These are phyloP conservation scores for Cydia splendana DNA, from an alignment of 1,140 invertebrate species.

Conservation along the genomic window DNA sequence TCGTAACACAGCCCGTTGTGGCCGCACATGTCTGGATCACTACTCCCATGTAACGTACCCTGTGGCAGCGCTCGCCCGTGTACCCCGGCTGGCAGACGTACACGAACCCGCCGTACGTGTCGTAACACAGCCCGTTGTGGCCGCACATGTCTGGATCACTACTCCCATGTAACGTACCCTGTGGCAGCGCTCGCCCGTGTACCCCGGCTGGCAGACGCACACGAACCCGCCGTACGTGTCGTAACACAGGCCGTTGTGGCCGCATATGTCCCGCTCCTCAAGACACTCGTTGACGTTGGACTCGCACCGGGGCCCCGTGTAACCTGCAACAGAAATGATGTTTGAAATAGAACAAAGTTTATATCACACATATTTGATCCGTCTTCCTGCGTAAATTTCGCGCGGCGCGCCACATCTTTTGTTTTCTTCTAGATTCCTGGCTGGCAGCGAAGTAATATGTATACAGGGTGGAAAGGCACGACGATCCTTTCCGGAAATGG, in stretches of 20 bases:
- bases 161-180: constrained; percentile 59
- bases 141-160: constrained; percentile 51
- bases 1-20: constrained; percentile 88
- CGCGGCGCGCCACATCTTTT: no score
- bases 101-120: constrained; percentile 89
- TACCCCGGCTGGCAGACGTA: constrained; percentile 92
- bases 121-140: constrained; percentile 87
- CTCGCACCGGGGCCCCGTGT: constrained; percentile 89
- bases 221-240: constrained; percentile 90
- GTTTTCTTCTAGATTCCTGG: no score
- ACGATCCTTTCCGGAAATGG: no score
- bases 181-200: constrained; percentile 90
- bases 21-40: constrained; percentile 51
- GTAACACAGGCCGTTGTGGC: constrained; percentile 87
- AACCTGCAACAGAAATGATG: constrained; percentile 77
- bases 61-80: constrained; percentile 89
- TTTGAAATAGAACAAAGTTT: background rate
- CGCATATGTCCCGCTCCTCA: constrained; percentile 84
- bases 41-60: constrained; percentile 57
- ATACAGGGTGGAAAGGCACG: no score
- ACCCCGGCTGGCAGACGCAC: constrained; percentile 92
- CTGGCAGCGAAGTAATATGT: no score
- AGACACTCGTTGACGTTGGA: constrained; percentile 92
- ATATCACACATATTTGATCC: no score
- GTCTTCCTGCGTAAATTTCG: no score